A percentile compares a stretch with the other conserved stretches of the same genome.
Conservation (phyloP, 2,888 invertebrate genomes). For the Euproctis similis region DNA sequence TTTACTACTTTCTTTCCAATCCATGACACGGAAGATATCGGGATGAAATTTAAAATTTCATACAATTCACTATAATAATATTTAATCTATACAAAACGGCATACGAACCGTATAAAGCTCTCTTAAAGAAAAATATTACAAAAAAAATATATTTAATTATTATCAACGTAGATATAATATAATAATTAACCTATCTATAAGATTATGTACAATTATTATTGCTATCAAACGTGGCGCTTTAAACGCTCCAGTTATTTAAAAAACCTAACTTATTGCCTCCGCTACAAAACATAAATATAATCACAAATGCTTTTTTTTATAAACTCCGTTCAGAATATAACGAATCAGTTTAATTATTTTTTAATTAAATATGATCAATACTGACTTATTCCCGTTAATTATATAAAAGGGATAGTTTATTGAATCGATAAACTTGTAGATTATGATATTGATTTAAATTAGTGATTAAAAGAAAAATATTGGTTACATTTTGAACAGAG, state of each 20-base stretch:
- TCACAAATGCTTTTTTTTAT: slow-evolving; percentile 28
- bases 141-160: no score
- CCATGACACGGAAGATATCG: slow-evolving; percentile 48
- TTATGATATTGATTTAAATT: background rate
- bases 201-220: slow-evolving; percentile 71
- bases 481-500: slow-evolving; percentile 37
- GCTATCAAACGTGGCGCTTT: slow-evolving; percentile 70
- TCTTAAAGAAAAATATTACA: slow-evolving; percentile 73
- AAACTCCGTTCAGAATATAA: slow-evolving; percentile 37
- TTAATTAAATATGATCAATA: no score
- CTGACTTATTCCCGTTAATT: no score
- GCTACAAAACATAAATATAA: slow-evolving; percentile 49
- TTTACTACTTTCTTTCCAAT: no score
- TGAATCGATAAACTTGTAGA: no score
- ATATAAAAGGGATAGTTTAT: no score
- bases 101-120: slow-evolving; percentile 68
- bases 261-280: slow-evolving; percentile 60
- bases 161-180: slow-evolving; percentile 53
- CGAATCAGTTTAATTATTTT: no score
- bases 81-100: slow-evolving; percentile 58
- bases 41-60: slow-evolving; percentile 70
- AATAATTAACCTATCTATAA: slow-evolving; percentile 68
- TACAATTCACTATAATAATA: slow-evolving; percentile 45
- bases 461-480: background rate
- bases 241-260: slow-evolving; percentile 54